Evolutionary conservation across 2,888 invertebrate genomes (phyloP), one percentile per base, ranked within the genome.

Genomic region (Campoplex nolae): DNA sequence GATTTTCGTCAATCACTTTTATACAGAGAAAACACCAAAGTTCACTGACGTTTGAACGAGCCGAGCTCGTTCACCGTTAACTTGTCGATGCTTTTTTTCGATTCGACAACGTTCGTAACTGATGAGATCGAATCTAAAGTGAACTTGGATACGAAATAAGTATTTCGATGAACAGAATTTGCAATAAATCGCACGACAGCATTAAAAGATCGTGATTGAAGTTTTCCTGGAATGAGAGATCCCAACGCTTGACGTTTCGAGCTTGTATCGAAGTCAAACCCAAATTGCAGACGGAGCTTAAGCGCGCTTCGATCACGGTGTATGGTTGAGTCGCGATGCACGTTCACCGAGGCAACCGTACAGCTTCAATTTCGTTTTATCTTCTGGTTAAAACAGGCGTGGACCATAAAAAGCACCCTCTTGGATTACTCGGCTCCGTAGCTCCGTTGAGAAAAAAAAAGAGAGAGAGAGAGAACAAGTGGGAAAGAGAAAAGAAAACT

Each of bases 351-450:
- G 28, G 28, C 67, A 56, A 42, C 32, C n/a, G 28, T 16, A n/a
- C 0, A 48, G 35, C 71, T 71, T 79, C 28, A 65, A 77, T 71
- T 71, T 58, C 45, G 9, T 71, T 80, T 80, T 73, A 73, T 65
- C 45, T 65, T 6, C 38, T 56, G 62, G 45, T 65, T 42, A 58
- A 28, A 70, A n/a, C 65, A 13, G 18, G 18, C 28, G 38, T 32
- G 16, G 8, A 9, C 71, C n/a, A 71, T 79, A 71, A 79, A 79
- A 45, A 28, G 48, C 42, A 45, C 42, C n/a, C 56, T 23, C n/a
- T 58, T n/a, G 28, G 48, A 71, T 70, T 48, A 48, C 51, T 70
- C 42, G 28, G 28, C 16, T 42, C 42, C 28, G 38, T 42, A 38
- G n/a, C 56, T 80, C 51, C 56, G n/a, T 51, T 48, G 7, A 65